Base-by-base conservation (phyloP, 1,140 invertebrate species). In the Panagrolaimus sp. region DNA sequence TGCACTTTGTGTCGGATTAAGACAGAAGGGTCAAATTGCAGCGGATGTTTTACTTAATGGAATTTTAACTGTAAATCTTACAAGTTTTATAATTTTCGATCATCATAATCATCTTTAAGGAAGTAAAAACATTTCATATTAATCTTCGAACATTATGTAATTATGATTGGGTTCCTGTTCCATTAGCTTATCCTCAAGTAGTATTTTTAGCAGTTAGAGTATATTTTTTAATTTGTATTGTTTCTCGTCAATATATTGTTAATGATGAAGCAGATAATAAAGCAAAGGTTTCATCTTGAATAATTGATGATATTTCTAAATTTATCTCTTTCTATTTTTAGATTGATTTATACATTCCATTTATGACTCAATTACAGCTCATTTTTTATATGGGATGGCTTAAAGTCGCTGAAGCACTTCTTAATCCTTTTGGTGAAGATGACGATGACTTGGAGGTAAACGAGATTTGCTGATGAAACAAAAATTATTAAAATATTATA, bases 281-380 rank as follows among this genome's bases (percentile, higher is more conserved):
- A n/a, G 31, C 27, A 25, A 42, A 31, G 25, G 64, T 48, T 20
- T 20, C 63, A 64, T 64, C 14, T 13, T 47, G 5, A 16, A 31
- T 44, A 20, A 38, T 45, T 47, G 11, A 11, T 31, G 13, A 3
- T 14, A 64, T 11, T 43, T 13, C 20, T 47, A 16, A 16, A 11
- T n/a, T n/a, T 23, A 64, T 20, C 9, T n/a, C 63, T 5, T 11
- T 13, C 16, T 44, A n/a, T 44, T 45, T 68, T 64, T 47, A 78
- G 72, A 63, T 78, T 25, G 75, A 78, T 45, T 62, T 68, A 13
- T 73, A 70, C 47, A 46, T 78, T 47, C 76, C 76, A 11, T 70
- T 78, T n/a, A 78, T 75, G 42, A 77, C 76, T 27, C 68, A 72
- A 66, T 48, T 78, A 11, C 73, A 78, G 67, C 68, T 78, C 16